Base-by-base conservation (phyloP, 1,140 invertebrate species). In the Drepana arcuata region DNA sequence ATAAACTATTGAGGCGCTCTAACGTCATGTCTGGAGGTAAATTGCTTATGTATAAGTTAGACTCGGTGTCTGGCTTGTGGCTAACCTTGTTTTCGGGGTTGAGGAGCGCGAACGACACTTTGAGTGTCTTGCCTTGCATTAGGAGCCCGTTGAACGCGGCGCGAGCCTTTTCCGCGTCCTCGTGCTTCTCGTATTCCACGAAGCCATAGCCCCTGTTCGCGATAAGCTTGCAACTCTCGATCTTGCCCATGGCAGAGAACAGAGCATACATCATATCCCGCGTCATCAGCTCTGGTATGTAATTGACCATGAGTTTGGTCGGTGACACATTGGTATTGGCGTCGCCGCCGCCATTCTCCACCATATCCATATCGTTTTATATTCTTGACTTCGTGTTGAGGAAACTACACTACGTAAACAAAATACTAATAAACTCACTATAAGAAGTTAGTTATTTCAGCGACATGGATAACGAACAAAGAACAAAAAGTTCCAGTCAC, bases 241-340 rank as follows among this genome's bases (percentile, higher is more conserved):
- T 83, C 41, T 83, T 80, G 16, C 83, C 83, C 70, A 82, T 79
- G 7, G 78, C 77, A 13, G 77, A 80, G 62, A 85, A 85, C 34
- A 83, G 66, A 31, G 80, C 74, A 46, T 83, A 83, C 77, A 84
- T 83, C 70, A 80, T 83, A 32, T 85, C 81, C 30, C 75, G 73
- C 49, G 74, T 83, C 80, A 84, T 83, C 64, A 80, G 37, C 52
- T 84, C 83, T 11, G 83, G 81, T 45, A 84, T 83, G 60, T 83
- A 85, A 60, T 85, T 85, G 57, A 84, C 81, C 81, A 84, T 84
- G 68, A 84, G 79, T 70, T 85, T 84, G 46, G 83, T 84, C 50
- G 72, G 71, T 72, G 83, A 84, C 79, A 84, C 79, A 81, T 82
- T 84, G 66, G 61, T 68, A 59, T 67, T 74, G 47, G 73, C 77